A percentile compares a stretch with the other conserved stretches of the same genome.
These are phyloP conservation scores for Acipenser ruthenus DNA, from an alignment of 2,797 vertebrate genomes.

Conservation along the genomic window DNA sequence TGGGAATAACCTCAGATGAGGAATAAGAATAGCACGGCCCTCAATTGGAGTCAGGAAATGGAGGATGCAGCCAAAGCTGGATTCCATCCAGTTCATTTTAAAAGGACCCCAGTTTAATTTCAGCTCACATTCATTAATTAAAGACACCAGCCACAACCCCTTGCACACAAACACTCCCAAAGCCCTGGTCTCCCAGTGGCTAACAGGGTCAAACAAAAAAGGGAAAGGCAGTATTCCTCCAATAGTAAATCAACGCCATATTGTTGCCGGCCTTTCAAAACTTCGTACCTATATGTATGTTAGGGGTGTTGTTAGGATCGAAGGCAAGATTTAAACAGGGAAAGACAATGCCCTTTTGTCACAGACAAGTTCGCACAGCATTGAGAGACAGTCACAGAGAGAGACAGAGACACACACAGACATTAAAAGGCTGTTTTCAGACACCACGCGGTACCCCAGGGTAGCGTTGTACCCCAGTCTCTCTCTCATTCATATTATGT, in stretches of 20 bases:
- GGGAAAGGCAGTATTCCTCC: too few relatives aligned
- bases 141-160: neutral
- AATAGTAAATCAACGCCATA: too few relatives aligned
- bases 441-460: too few relatives aligned
- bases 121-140: neutral
- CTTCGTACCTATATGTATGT: too few relatives aligned
- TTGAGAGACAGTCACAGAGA: neutral
- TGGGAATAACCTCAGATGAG: neutral
- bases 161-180: neutral
- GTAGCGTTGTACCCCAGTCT: too few relatives aligned
- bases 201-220: neutral
- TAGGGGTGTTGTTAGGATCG: too few relatives aligned
- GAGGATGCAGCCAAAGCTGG: constrained; percentile 11
- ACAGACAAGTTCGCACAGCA: neutral
- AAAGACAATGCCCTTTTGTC: neutral
- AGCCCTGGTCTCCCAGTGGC: neutral
- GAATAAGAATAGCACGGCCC: neutral
- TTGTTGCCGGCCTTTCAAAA: too few relatives aligned
- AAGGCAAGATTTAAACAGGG: too few relatives aligned
- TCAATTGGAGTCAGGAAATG: constrained; percentile 13
- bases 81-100: constrained; percentile 1
- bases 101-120: neutral
- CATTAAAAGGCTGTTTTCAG: neutral
- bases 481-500: too few relatives aligned
- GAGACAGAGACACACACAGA: constrained; percentile 1